Base-by-base conservation (phyloP, 2,797 vertebrate species). In the Morelia viridis region DNA sequence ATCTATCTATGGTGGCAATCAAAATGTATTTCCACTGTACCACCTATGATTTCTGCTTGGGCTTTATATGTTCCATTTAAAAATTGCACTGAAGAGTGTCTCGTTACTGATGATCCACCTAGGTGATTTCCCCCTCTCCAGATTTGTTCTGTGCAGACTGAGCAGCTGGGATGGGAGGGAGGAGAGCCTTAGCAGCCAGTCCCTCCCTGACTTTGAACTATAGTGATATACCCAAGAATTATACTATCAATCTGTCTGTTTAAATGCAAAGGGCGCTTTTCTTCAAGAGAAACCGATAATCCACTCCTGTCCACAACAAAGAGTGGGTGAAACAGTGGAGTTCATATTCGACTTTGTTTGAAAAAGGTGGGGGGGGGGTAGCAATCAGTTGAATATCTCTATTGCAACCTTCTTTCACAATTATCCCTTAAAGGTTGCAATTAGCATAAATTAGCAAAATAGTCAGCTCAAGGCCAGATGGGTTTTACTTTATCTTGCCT, bases 361-460 rank as follows among this genome's bases (percentile, higher is more conserved):
- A 58, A 19, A 80, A 68, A 35, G 2, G n/a, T n/a, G 31, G 7
- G 15, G 15, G 68, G 12, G 4, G 56, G 65, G 46, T 12, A 31
- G 28, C 35, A 12, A 64, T 19, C 71, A 91, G 31, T 50, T 50
- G 68, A 80, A 83, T 80, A 80, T 60, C 50, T 57, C 22, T 26
- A 65, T 80, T 46, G 60, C 6, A 80, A n/a, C 17, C 46, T 28
- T 28, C 28, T 80, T 58, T 61, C n/a, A n/a, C 28, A 90, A 84
- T 83, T 24, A 83, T 24, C 50, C 80, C 57, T 62, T 71, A 58
- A 90, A 90, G 85, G 46, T 58, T 65, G 86, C 76, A 91, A 89
- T 61, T 71, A 91, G 62, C 89, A 88, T 88, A 60, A 28, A 88
- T 85, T 68, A 91, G 35, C 61, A 88, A 91, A 85, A 85, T 57